A percentile compares a stretch with the other conserved stretches of the same genome.
Conservation (phyloP, 2,797 vertebrate genomes). For the Allobates femoralis region DNA sequence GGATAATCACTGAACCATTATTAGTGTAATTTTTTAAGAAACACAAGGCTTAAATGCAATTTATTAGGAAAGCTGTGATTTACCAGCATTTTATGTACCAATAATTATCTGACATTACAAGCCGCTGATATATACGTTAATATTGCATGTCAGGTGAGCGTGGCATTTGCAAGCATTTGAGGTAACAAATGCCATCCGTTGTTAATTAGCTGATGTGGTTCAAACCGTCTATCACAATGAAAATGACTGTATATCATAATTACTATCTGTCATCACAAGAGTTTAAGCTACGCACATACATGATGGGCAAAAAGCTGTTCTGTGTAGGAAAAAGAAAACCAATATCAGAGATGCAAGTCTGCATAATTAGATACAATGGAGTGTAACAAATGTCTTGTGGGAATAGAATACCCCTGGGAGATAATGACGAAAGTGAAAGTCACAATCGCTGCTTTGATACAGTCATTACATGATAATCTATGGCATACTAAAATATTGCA, state of each 20-base stretch:
- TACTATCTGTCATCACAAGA: slow-evolving; percentile 25
- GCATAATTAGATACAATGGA: neutral
- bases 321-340: neutral
- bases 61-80: slow-evolving; percentile 10
- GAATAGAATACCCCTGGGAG: neutral
- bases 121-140: slow-evolving; percentile 33
- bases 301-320: neutral
- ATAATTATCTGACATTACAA: slow-evolving; percentile 35
- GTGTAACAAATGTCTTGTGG: neutral
- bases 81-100: slow-evolving; percentile 9
- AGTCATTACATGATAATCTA: no score
- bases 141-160: slow-evolving; percentile 19
- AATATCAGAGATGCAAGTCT: neutral
- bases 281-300: neutral
- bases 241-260: slow-evolving; percentile 24
- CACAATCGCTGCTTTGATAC: neutral
- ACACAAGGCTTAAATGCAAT: slow-evolving; percentile 2
- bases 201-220: slow-evolving; percentile 25
- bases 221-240: slow-evolving; percentile 16
- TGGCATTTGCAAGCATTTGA: slow-evolving; percentile 31
- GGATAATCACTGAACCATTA: slow-evolving; percentile 29
- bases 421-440: neutral
- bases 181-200: slow-evolving; percentile 31
- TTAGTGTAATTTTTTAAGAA: slow-evolving; percentile 23
- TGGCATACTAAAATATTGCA: no score